A percentile compares a stretch with the other conserved stretches of the same genome.
Evolutionary conservation across 2,113 vertebrate species (phyloP).

Genomic region (Chrysemys picta): DNA sequence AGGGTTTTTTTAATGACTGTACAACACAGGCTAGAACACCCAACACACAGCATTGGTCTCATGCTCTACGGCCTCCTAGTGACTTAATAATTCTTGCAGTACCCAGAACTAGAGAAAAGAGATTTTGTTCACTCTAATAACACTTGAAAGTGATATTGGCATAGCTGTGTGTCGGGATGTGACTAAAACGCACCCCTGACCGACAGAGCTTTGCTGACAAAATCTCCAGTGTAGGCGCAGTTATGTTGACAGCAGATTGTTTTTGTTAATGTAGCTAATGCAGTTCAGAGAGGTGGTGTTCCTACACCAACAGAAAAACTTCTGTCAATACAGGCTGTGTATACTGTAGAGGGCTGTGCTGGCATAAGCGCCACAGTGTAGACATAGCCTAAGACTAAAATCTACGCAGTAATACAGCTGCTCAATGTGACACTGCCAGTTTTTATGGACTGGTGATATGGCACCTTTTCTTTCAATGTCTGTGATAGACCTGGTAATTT

Average conservation of each 20-base stretch:
- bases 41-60: neutral
- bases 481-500: fast-evolving
- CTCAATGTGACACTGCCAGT: neutral
- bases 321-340: neutral
- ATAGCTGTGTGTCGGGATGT: fast-evolving
- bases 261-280: neutral
- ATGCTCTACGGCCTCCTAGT: fast-evolving
- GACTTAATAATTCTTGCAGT: fast-evolving
- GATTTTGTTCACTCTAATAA: neutral
- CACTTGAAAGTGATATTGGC: neutral
- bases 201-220: neutral
- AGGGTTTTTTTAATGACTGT: fast-evolving
- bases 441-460: neutral
- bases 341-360: neutral
- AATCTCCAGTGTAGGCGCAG: neutral
- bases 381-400: neutral
- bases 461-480: neutral
- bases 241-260: neutral
- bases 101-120: neutral
- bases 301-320: neutral
- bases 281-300: neutral
- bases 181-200: neutral
- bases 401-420: neutral
- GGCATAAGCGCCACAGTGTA: neutral
- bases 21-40: neutral